These are phyloP conservation scores for Acronicta psi DNA, from an alignment of 2,888 invertebrate genomes.

Conservation along the genomic window DNA sequence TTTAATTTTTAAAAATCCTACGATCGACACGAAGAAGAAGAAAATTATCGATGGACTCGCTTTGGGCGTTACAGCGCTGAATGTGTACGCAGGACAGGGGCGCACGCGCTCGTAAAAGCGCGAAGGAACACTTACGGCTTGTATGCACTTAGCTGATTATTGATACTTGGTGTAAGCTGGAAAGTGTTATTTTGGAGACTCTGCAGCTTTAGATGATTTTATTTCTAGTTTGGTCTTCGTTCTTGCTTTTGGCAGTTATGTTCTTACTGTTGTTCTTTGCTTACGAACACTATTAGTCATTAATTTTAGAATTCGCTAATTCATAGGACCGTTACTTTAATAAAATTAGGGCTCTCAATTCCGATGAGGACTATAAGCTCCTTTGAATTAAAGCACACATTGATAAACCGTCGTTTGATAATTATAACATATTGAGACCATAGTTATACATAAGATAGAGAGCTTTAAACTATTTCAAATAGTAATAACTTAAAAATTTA, in stretches of 20 bases:
- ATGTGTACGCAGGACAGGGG: conserved; percentile 27
- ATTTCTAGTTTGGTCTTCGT: conserved; percentile 3
- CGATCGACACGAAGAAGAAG: too few species aligned
- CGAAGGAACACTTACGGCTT: conserved; percentile 14
- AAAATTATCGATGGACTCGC: conserved; percentile 21
- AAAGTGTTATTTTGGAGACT: background rate
- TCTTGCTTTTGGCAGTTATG: background rate
- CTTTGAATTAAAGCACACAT: too few species aligned
- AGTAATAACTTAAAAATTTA: conserved; percentile 2
- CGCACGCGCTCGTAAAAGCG: conserved; percentile 26
- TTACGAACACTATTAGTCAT: background rate
- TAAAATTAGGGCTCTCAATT: background rate
- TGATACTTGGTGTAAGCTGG: conserved; percentile 2
- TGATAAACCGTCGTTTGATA: too few species aligned
- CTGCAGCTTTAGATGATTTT: background rate
- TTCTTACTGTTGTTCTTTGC: too few species aligned
- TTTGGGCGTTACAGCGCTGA: conserved; percentile 20
- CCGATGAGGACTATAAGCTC: too few species aligned
- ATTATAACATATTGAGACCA: too few species aligned
- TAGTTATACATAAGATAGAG: background rate
- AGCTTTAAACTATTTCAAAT: conserved; percentile 1
- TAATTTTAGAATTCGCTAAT: background rate
- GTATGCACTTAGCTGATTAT: conserved; percentile 39
- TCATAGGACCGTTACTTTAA: background rate
- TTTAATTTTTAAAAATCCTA: too few species aligned